Conservation (phyloP, 2,888 invertebrate species). For the Macrosiphum euphorbiae region DNA sequence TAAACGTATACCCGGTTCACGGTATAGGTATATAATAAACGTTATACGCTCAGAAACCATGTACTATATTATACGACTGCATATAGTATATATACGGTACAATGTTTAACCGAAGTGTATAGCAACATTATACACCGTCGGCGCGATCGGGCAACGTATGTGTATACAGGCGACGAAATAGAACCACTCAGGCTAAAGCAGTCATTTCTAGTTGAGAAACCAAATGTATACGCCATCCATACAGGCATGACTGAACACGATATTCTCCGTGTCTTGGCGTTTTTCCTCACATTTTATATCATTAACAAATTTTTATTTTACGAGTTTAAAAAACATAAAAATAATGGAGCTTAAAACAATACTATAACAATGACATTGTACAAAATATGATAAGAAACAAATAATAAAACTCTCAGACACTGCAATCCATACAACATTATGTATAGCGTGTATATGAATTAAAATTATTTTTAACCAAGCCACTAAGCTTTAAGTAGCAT, state of each 20-base stretch:
- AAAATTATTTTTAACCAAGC: not conserved
- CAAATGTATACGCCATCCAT: not conserved
- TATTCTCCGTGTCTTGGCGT: not conserved
- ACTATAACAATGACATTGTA: not conserved
- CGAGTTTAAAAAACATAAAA: not conserved
- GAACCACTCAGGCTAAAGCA: not conserved
- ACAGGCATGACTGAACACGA: not conserved
- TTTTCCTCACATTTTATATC: not conserved
- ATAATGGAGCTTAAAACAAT: not conserved
- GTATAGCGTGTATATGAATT: not conserved
- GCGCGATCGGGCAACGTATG: not conserved
- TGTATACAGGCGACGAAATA: not conserved
- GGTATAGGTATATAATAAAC: not conserved
- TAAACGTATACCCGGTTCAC: not conserved
- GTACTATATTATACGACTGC: not conserved
- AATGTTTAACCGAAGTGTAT: not conserved
- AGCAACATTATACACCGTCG: not conserved
- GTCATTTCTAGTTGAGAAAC: not conserved
- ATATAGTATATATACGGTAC: not conserved
- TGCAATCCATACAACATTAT: no score
- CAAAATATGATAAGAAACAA: not conserved
- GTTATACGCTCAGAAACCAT: not conserved
- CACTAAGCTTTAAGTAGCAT: not conserved
- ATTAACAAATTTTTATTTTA: not conserved
- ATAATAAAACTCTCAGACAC: not conserved